Evolutionary conservation across 2,888 invertebrate species (phyloP).

Genomic region (Iphiclides podalirius): DNA sequence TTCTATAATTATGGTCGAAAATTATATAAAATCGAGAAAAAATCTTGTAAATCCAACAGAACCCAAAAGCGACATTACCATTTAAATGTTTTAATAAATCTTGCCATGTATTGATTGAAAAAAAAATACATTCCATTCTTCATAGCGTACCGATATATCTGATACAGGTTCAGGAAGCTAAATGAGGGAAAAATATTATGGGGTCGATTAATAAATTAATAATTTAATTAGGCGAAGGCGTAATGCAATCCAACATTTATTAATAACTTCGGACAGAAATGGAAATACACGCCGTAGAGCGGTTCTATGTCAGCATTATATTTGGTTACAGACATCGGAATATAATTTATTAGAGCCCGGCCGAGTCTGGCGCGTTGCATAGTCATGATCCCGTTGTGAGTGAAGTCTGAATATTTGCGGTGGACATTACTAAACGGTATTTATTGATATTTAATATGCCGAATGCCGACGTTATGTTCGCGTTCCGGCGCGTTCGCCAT

Average conservation of each 20-base stretch:
- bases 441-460: conserved; percentile 19
- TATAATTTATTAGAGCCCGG: conserved; percentile 18
- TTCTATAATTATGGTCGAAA: too few relatives aligned
- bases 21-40: too few relatives aligned
- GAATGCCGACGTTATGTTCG: conserved; percentile 9
- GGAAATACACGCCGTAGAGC: conserved; percentile 4
- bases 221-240: conserved; percentile 20
- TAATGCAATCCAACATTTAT: conserved; percentile 13
- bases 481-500: conserved; percentile 11
- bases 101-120: background rate
- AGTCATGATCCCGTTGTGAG: conserved; percentile 22
- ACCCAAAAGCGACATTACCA: background rate
- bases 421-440: conserved; percentile 15
- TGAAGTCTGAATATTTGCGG: conserved; percentile 13
- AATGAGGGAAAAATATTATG: conserved; percentile 10
- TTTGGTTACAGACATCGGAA: conserved; percentile 19
- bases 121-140: conserved; percentile 5
- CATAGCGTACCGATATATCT: background rate
- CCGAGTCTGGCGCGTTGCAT: conserved; percentile 23
- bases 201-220: conserved; percentile 18
- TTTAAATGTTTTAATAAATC: conserved; percentile 1
- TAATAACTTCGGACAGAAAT: conserved; percentile 17
- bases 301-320: conserved; percentile 11
- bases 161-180: conserved; percentile 13
- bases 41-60: background rate